A percentile compares a stretch with the other conserved stretches of the same genome.
Conservation (phyloP, 2,888 invertebrate species). For the Epinotia bilunana region DNA sequence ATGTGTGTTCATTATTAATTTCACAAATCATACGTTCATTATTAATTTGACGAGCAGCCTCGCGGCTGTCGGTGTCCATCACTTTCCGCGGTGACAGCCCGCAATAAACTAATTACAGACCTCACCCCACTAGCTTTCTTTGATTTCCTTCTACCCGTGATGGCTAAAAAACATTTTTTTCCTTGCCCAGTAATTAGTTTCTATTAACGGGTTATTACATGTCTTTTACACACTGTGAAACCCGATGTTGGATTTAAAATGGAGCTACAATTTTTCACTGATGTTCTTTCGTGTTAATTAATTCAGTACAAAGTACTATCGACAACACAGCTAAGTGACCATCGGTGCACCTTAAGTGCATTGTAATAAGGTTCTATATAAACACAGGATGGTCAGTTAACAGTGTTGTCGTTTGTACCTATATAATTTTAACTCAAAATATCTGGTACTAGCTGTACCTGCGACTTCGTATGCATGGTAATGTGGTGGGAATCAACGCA, state of each 20-base stretch:
- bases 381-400: too few relatives aligned
- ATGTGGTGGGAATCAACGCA: too few relatives aligned
- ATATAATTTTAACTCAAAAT: background rate
- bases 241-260: slow-evolving; percentile 42
- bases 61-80: slow-evolving; percentile 68
- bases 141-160: slow-evolving; percentile 70
- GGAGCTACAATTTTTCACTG: slow-evolving; percentile 30
- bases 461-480: too few relatives aligned
- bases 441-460: too few relatives aligned
- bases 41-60: slow-evolving; percentile 45
- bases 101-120: slow-evolving; percentile 76
- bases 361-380: too few relatives aligned
- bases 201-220: slow-evolving; percentile 61
- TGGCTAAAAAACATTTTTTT: slow-evolving; percentile 61
- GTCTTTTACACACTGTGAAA: slow-evolving; percentile 40
- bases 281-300: slow-evolving; percentile 24
- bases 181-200: slow-evolving; percentile 67
- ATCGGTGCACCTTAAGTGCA: too few relatives aligned
- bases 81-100: slow-evolving; percentile 64
- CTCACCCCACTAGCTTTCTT: slow-evolving; percentile 75
- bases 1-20: slow-evolving; percentile 1
- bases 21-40: slow-evolving; percentile 23
- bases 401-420: too few relatives aligned
- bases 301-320: slow-evolving; percentile 20
- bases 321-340: too few relatives aligned